These are phyloP conservation scores for Crepidodera aurea DNA, from an alignment of 2,888 invertebrate genomes.

Conservation along the genomic window DNA sequence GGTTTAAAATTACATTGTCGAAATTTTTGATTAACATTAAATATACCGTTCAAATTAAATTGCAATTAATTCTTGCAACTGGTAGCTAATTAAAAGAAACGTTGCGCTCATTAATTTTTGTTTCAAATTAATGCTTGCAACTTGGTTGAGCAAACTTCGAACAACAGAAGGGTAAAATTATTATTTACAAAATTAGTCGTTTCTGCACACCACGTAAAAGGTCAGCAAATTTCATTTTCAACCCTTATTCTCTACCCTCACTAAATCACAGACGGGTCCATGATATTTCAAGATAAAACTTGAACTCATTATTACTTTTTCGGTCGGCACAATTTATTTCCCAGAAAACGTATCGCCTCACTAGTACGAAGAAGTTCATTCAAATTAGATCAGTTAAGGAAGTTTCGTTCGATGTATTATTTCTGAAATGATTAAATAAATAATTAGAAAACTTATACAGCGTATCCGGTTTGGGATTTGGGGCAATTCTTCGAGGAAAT, in stretches of 20 bases:
- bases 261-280: slow-evolving; percentile 31
- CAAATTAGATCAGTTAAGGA: slow-evolving; percentile 23
- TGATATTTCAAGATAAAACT: slow-evolving; percentile 37
- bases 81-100: background rate
- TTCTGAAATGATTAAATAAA: slow-evolving; percentile 11
- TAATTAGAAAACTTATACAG: slow-evolving; percentile 15
- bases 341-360: slow-evolving; percentile 13
- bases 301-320: slow-evolving; percentile 37
- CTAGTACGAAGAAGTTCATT: slow-evolving; percentile 9
- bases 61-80: too few species aligned
- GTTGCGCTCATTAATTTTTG: background rate
- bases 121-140: slow-evolving; percentile 8
- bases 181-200: slow-evolving; percentile 32
- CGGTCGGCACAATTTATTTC: slow-evolving; percentile 26
- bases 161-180: slow-evolving; percentile 29
- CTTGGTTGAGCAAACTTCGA: slow-evolving; percentile 18
- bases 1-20: too few species aligned
- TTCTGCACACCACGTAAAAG: slow-evolving; percentile 24
- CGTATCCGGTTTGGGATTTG: background rate
- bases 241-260: slow-evolving; percentile 25
- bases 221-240: slow-evolving; percentile 31
- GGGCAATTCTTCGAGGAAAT: background rate
- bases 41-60: too few species aligned
- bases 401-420: slow-evolving; percentile 20
- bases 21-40: too few species aligned